These are phyloP conservation scores for Podarcis lilfordi DNA, from an alignment of 2,797 vertebrate genomes.

Conservation along the genomic window DNA sequence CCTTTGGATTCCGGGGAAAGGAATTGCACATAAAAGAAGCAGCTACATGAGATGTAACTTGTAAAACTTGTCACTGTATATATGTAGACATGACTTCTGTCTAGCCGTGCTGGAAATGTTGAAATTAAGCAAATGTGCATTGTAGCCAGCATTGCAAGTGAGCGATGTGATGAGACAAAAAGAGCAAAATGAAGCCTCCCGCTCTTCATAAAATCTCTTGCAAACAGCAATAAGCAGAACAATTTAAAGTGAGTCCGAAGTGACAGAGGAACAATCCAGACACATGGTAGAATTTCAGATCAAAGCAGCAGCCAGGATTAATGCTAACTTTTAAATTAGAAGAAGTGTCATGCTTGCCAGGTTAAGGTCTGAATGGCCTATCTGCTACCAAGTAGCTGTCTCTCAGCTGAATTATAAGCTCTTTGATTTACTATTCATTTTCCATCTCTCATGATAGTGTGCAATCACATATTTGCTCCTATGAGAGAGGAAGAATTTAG, in stretches of 20 bases:
- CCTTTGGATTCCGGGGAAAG: conserved; percentile 28
- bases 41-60: not conserved
- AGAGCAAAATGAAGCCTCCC: not conserved
- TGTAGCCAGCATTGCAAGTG: not conserved
- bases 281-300: not conserved
- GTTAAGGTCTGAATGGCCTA: conserved; percentile 12
- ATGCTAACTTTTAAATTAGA: not conserved
- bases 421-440: not conserved
- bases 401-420: not conserved
- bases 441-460: not conserved
- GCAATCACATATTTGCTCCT: accelerated
- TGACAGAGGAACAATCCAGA: conserved; percentile 3
- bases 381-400: not conserved
- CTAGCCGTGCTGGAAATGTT: not conserved
- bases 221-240: conserved; percentile 5
- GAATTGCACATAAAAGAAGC: not conserved
- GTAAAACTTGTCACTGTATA: not conserved
- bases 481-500: not conserved
- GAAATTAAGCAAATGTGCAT: not conserved
- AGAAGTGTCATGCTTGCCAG: not conserved
- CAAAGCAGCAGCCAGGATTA: not conserved
- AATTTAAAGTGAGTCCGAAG: conserved; percentile 4
- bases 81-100: not conserved
- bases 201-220: conserved; percentile 1
- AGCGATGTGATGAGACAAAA: not conserved